Percentiles rank a stretch among this genome's conserved stretches.
Conservation (phyloP, 2,888 invertebrate species). For the Heptascelio sp. region DNA sequence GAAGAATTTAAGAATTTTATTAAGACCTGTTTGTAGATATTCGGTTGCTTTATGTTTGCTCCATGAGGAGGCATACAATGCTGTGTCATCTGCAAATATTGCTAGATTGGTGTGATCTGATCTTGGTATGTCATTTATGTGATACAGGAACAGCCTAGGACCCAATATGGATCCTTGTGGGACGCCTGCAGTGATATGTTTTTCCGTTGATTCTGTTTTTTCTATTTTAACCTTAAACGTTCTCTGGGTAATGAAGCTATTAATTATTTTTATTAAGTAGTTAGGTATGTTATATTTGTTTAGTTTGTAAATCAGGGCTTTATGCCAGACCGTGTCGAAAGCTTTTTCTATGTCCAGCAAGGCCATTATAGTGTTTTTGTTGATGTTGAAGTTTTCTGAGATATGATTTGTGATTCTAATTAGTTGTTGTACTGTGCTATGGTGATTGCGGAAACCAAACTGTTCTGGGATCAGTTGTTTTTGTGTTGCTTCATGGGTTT, state of each 20-base stretch:
- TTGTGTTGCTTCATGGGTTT: conserved; percentile 50
- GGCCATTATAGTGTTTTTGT: conserved; percentile 60
- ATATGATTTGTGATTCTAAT: conserved; percentile 68
- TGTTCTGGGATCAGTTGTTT: conserved; percentile 62
- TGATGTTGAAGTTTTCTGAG: conserved; percentile 67
- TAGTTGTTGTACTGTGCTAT: conserved; percentile 71
- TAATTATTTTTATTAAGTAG: conserved; percentile 10
- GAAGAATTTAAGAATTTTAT: not conserved
- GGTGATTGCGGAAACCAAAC: conserved; percentile 72
- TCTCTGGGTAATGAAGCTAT: conserved; percentile 10
- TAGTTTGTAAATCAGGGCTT: conserved; percentile 64
- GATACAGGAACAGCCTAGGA: not conserved
- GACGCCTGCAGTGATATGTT: not conserved
- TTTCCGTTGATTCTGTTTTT: not conserved
- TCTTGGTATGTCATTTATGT: not conserved
- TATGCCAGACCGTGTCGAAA: conserved; percentile 72
- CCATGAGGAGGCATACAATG: conserved; percentile 3
- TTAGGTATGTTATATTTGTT: conserved; percentile 4
- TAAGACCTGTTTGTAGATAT: not conserved
- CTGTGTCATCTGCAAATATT: conserved; percentile 9
- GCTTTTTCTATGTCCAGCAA: conserved; percentile 72
- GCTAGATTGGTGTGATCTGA: not conserved
- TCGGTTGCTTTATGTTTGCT: not conserved
- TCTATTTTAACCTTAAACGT: conserved; percentile 39
- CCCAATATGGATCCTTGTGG: conserved; percentile 15